Percentiles rank a stretch among this genome's conserved stretches.
These are phyloP conservation scores for Eupithecia tripunctaria DNA, from an alignment of 2,888 invertebrate genomes.

Conservation along the genomic window DNA sequence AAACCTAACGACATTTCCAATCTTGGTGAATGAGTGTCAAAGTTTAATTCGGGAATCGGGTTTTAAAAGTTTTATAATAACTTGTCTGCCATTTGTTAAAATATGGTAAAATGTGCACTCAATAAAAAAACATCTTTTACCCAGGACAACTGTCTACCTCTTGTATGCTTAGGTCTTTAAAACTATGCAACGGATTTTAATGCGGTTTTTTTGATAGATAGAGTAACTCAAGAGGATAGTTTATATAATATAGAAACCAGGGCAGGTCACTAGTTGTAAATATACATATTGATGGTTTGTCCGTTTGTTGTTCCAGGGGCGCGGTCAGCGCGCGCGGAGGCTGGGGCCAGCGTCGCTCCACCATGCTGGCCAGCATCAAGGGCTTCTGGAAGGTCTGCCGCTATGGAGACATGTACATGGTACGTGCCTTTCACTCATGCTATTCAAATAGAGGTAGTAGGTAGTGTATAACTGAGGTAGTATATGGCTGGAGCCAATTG, in stretches of 20 bases:
- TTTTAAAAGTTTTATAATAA: background rate
- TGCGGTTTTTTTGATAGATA: no score
- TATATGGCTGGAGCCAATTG: background rate
- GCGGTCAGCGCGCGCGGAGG: constrained; percentile 60
- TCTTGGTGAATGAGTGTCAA: background rate
- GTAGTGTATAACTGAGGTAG: background rate
- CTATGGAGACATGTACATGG: constrained; percentile 82
- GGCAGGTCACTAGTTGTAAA: no score
- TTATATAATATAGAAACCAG: no score
- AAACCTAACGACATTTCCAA: background rate
- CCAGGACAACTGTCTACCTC: no score
- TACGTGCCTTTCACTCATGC: constrained; percentile 47
- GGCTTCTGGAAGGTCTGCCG: constrained; percentile 82
- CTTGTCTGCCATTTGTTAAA: no score
- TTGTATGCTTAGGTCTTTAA: no score
- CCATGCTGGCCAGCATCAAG: constrained; percentile 79
- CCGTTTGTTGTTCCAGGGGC: constrained; percentile 56
- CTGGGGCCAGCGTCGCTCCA: constrained; percentile 67
- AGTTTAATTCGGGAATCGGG: background rate
- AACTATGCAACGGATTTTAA: no score
- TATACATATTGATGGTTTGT: background rate
- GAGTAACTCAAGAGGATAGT: no score
- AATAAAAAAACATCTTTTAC: no score
- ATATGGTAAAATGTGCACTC: no score
- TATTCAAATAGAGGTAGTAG: no score